A percentile compares a stretch with the other conserved stretches of the same genome.
These are phyloP conservation scores for Glaucopsyche alexis DNA, from an alignment of 2,888 invertebrate species.

Conservation along the genomic window DNA sequence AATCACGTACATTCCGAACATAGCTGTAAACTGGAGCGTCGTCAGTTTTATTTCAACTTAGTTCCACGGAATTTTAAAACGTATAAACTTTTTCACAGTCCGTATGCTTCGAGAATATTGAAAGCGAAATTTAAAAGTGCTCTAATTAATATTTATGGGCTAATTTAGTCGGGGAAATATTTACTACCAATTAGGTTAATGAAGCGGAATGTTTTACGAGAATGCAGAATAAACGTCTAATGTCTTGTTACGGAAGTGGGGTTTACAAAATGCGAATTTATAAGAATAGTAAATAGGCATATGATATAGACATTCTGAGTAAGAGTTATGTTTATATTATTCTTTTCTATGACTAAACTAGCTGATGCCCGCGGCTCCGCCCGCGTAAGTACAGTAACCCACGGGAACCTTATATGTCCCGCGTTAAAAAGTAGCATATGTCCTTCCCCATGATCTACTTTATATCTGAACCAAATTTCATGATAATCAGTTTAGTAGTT, in stretches of 20 bases:
- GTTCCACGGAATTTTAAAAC: not conserved
- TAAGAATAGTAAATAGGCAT: not conserved
- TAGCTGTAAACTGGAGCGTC: slow-evolving; percentile 3
- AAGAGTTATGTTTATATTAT: no score
- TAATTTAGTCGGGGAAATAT: not conserved
- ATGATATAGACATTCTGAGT: not conserved
- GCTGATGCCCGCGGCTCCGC: no score
- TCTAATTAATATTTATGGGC: not conserved
- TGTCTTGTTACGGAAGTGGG: not conserved
- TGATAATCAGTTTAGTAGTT: no score
- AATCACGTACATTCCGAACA: slow-evolving; percentile 9
- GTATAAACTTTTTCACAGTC: slow-evolving; percentile 7
- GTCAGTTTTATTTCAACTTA: slow-evolving; percentile 15
- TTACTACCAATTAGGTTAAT: not conserved
- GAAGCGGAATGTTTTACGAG: not conserved
- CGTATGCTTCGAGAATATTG: not conserved
- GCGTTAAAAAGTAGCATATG: no score
- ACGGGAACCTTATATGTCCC: no score
- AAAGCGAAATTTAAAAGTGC: slow-evolving; percentile 7
- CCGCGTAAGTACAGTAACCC: no score
- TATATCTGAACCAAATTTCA: no score
- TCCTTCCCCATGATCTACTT: no score
- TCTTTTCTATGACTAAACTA: not conserved
- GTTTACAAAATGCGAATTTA: not conserved
- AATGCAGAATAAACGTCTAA: not conserved